Evolutionary conservation across 2,113 vertebrate genomes (phyloP).

Genomic region (Myotis davidii): DNA sequence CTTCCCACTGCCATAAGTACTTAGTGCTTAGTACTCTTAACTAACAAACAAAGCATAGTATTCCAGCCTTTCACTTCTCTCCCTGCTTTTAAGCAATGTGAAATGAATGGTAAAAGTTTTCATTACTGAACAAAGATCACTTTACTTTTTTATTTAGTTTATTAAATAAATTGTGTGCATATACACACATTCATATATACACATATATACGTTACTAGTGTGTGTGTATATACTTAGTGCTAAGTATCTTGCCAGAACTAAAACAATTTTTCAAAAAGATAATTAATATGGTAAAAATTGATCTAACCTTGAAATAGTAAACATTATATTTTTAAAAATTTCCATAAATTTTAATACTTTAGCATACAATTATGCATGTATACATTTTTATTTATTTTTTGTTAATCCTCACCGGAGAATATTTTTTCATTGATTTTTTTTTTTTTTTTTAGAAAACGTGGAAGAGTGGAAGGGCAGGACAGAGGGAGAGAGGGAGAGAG

Average conservation of each 20-base stretch:
- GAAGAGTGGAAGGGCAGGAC: too few relatives aligned
- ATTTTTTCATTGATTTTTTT: too few relatives aligned
- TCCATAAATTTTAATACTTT: neutral
- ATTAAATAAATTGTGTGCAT: neutral
- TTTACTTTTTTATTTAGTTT: neutral
- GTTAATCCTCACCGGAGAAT: too few relatives aligned
- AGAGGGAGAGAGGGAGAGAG: too few relatives aligned
- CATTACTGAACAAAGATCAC: neutral
- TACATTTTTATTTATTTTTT: too few relatives aligned
- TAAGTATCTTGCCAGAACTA: neutral
- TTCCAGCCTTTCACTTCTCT: neutral
- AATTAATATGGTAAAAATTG: neutral
- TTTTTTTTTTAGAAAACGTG: too few relatives aligned
- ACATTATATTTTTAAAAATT: constrained; percentile 13
- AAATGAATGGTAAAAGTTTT: neutral
- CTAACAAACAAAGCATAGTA: neutral
- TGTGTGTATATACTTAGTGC: neutral
- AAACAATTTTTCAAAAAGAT: neutral
- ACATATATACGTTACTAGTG: too few relatives aligned
- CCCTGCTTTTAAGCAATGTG: neutral
- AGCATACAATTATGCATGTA: neutral
- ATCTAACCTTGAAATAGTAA: neutral
- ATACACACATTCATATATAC: neutral
- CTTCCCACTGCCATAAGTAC: neutral
- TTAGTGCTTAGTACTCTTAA: neutral